phyloP scores from a whole-genome alignment of 1,140 invertebrate genomes.

The Caerostris darwini region DNA sequence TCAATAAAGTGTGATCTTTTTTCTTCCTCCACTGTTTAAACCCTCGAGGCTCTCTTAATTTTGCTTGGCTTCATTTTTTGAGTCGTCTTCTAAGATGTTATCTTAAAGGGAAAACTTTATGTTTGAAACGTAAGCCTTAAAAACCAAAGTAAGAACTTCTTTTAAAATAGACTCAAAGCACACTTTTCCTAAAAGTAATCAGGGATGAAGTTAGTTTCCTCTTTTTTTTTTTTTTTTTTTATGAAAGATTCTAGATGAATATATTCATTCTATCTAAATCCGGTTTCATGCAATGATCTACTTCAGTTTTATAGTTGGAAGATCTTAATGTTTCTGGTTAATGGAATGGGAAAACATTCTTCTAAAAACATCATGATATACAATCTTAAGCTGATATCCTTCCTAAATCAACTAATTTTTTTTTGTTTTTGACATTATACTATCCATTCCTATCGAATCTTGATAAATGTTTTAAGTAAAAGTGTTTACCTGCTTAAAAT shows the following conservation, averaged over 20 bases:
- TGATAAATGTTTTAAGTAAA: too few relatives aligned
- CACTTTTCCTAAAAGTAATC: constrained; percentile 2
- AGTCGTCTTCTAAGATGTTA: too few relatives aligned
- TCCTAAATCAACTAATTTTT: too few relatives aligned
- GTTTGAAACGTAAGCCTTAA: too few relatives aligned
- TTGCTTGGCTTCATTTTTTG: too few relatives aligned
- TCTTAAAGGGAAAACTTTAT: too few relatives aligned
- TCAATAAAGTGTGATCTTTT: neutral
- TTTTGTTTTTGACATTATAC: too few relatives aligned
- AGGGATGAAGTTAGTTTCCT: neutral
- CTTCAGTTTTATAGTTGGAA: neutral
- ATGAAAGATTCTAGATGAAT: neutral
- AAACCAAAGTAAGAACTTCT: neutral
- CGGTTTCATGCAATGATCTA: neutral
- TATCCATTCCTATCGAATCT: too few relatives aligned
- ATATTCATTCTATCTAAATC: neutral
- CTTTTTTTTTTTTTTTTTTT: neutral
- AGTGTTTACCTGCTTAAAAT: too few relatives aligned
- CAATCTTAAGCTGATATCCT: too few relatives aligned
- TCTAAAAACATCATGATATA: too few relatives aligned
- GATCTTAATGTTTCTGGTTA: neutral
- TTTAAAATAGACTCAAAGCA: neutral
- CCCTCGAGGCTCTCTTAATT: neutral
- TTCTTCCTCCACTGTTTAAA: neutral
- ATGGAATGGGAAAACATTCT: neutral